Evolutionary conservation across 2,888 invertebrate genomes (phyloP).

Genomic region (Hyposoter dolosus): DNA sequence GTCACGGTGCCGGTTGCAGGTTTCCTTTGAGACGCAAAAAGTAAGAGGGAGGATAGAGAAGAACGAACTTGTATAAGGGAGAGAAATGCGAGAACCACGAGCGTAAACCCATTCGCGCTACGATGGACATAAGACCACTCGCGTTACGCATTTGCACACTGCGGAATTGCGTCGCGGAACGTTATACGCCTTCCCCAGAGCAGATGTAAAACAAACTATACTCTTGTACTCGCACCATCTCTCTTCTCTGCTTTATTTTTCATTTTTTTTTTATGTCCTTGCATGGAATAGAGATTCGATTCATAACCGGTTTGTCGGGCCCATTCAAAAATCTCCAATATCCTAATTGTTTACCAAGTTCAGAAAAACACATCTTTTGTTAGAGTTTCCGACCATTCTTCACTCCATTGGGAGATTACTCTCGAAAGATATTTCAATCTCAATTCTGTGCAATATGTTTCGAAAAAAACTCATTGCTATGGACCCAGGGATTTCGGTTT

Average conservation of each 20-base stretch:
- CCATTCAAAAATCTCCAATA: conserved; percentile 41
- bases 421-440: not conserved
- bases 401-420: not conserved
- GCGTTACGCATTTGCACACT: conserved; percentile 66
- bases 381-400: not conserved
- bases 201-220: conserved; percentile 59
- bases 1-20: conserved; percentile 53
- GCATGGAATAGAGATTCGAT: conserved; percentile 21
- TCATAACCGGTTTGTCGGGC: conserved; percentile 46
- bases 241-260: not conserved
- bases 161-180: conserved; percentile 53
- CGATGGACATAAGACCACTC: conserved; percentile 55
- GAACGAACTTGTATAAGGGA: conserved; percentile 17
- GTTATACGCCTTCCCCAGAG: conserved; percentile 35
- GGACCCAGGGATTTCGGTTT: not conserved
- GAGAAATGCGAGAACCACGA: conserved; percentile 63
- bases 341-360: conserved; percentile 41
- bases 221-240: conserved; percentile 48
- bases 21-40: conserved; percentile 57
- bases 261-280: not conserved
- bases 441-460: not conserved
- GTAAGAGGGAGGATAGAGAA: conserved; percentile 15
- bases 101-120: conserved; percentile 54
- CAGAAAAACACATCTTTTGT: conserved; percentile 24
- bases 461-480: not conserved